Conservation (phyloP, 1,140 invertebrate genomes). For the Drosophila varians region DNA sequence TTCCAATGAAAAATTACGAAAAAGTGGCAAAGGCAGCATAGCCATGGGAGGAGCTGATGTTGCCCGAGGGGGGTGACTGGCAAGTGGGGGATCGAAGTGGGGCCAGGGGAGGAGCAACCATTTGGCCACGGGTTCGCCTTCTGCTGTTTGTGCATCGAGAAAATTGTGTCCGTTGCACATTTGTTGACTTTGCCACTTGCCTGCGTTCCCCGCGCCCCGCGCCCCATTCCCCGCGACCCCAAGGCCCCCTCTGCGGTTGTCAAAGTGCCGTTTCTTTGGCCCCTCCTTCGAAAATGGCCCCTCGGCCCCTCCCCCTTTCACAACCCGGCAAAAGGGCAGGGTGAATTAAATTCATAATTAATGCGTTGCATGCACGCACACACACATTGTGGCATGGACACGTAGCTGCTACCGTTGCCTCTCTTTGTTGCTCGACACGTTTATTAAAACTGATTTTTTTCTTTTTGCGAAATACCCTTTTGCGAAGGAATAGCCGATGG, state of each 20-base stretch:
- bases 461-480: conserved; percentile 22
- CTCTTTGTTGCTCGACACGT: conserved; percentile 74
- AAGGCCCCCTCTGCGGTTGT: not conserved
- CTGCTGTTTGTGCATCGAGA: conserved; percentile 76
- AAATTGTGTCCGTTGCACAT: conserved; percentile 79
- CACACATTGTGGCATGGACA: conserved; percentile 42
- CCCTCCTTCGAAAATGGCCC: not conserved
- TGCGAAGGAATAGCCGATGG: not conserved
- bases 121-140: conserved; percentile 60
- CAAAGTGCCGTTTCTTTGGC: conserved; percentile 12
- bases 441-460: conserved; percentile 80
- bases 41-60: conserved; percentile 5
- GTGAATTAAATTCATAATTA: conserved; percentile 82
- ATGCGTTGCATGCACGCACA: conserved; percentile 81
- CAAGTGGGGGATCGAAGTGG: not conserved
- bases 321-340: conserved; percentile 53
- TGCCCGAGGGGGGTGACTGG: not conserved
- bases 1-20: conserved; percentile 80
- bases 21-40: conserved; percentile 60
- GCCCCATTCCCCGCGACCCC: no score
- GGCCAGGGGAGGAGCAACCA: conserved; percentile 16
- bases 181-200: conserved; percentile 80
- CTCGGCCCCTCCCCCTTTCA: not conserved
- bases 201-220: no score
- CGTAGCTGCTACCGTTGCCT: conserved; percentile 72